Percentiles rank a stretch among this genome's conserved stretches.
Conservation (phyloP, 2,888 invertebrate species). For the Euplagia quadripunctaria region DNA sequence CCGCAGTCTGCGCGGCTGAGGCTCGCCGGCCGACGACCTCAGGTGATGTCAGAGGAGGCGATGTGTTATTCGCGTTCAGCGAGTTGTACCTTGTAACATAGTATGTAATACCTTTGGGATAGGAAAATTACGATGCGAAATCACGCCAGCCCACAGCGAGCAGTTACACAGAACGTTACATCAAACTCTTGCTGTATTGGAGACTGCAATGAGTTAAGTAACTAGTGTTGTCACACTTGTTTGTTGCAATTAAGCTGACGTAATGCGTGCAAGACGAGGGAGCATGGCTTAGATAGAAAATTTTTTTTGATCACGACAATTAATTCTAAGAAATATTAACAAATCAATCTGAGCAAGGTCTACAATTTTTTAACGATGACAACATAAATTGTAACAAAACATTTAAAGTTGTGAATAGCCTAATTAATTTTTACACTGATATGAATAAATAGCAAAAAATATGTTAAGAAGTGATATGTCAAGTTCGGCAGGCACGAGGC, state of each 20-base stretch:
- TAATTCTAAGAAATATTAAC: conserved; percentile 22
- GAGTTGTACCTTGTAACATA: conserved; percentile 63
- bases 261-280: conserved; percentile 66
- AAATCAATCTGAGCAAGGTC: conserved; percentile 30
- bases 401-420: conserved; percentile 44
- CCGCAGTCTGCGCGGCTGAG: conserved; percentile 65
- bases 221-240: conserved; percentile 81
- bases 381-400: conserved; percentile 40
- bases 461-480: conserved; percentile 79
- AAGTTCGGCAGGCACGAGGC: conserved; percentile 82
- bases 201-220: conserved; percentile 79
- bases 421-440: conserved; percentile 62
- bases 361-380: conserved; percentile 15
- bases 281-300: conserved; percentile 41
- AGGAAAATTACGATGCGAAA: conserved; percentile 68
- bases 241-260: conserved; percentile 79
- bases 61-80: conserved; percentile 63
- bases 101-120: conserved; percentile 63
- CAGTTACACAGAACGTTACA: conserved; percentile 70
- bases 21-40: conserved; percentile 78
- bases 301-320: conserved; percentile 21
- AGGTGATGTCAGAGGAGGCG: conserved; percentile 71
- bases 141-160: conserved; percentile 60
- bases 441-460: conserved; percentile 73
- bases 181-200: conserved; percentile 70